These are phyloP conservation scores for Sthenelais limicola DNA, from an alignment of 2,888 invertebrate species.

Conservation along the genomic window DNA sequence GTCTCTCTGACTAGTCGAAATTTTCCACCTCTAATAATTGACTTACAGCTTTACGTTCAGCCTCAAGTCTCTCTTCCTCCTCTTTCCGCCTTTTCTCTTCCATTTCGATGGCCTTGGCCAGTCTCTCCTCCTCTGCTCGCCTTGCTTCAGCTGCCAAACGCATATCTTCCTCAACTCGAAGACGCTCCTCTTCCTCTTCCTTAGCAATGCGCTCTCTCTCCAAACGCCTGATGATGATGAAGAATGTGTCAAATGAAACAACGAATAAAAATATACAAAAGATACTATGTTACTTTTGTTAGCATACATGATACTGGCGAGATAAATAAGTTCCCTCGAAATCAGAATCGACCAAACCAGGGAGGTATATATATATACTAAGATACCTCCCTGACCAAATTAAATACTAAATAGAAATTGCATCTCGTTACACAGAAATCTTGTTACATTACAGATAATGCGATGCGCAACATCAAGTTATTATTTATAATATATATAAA, in stretches of 20 bases:
- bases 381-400: no score
- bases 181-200: constrained; percentile 88
- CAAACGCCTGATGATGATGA: constrained; percentile 75
- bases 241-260: neutral
- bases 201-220: constrained; percentile 81
- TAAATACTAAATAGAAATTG: no score
- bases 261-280: no score
- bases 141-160: constrained; percentile 81
- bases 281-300: no score
- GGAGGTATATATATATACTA: no score
- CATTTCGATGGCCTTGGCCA: constrained; percentile 85
- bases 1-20: no score
- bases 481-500: neutral
- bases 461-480: neutral
- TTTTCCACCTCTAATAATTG: no score
- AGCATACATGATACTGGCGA: no score
- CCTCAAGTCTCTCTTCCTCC: constrained; percentile 74
- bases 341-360: no score
- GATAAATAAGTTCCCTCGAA: no score
- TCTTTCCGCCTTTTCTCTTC: constrained; percentile 80
- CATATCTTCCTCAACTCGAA: constrained; percentile 84
- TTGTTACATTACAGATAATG: no score
- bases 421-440: no score
- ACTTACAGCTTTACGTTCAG: constrained; percentile 63
- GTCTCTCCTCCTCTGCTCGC: constrained; percentile 86